phyloP scores from a whole-genome alignment of 2,888 invertebrate genomes.

The Gonocerus acuteangulatus region DNA sequence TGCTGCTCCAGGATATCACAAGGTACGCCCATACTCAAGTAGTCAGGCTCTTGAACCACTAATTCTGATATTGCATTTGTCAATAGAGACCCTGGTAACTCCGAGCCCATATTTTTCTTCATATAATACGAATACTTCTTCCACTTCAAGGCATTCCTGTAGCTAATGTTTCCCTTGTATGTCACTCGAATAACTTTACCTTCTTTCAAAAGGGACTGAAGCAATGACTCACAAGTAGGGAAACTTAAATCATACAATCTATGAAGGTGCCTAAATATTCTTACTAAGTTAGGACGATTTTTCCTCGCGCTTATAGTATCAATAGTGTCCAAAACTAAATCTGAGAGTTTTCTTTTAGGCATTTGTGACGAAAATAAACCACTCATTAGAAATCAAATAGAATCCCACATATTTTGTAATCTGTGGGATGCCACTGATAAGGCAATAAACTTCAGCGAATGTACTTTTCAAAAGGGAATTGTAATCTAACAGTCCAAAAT shows the following conservation, averaged over 20 bases:
- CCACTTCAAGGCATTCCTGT: constrained; percentile 22
- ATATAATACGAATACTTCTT: constrained; percentile 15
- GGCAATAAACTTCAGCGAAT: constrained; percentile 3
- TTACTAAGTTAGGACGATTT: constrained; percentile 18
- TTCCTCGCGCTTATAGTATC: constrained; percentile 21
- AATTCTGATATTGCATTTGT: constrained; percentile 63
- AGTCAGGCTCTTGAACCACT: constrained; percentile 63
- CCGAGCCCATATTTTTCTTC: constrained; percentile 20
- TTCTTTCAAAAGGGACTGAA: constrained; percentile 18
- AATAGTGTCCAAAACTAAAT: constrained; percentile 25
- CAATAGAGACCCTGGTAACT: constrained; percentile 44
- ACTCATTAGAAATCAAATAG: not conserved
- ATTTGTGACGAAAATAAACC: constrained; percentile 12
- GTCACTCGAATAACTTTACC: constrained; percentile 21
- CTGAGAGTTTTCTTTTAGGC: constrained; percentile 19
- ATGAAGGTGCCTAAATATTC: constrained; percentile 22
- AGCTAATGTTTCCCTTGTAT: constrained; percentile 17
- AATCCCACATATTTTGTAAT: constrained; percentile 2
- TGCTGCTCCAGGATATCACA: constrained; percentile 15
- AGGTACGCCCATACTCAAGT: constrained; percentile 62
- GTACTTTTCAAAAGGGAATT: not conserved
- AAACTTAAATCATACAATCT: constrained; percentile 22
- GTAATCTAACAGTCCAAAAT: not conserved
- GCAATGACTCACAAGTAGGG: constrained; percentile 11
- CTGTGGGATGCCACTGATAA: not conserved